phyloP scores from a whole-genome alignment of 2,888 invertebrate genomes.

The Chrysina gloriosa region DNA sequence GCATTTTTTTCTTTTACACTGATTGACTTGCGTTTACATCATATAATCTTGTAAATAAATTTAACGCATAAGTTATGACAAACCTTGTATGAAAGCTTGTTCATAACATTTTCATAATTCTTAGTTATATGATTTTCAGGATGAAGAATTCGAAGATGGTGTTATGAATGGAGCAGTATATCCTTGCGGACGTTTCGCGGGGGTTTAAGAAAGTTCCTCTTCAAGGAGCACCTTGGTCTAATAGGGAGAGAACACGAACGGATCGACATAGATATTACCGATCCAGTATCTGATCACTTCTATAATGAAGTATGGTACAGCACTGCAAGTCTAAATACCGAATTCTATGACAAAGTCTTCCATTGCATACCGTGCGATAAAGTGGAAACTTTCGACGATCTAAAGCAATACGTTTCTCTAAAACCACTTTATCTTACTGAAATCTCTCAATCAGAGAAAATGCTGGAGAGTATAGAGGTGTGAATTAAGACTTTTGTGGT shows the following conservation, averaged over 20 bases:
- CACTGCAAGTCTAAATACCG: slow-evolving; percentile 85
- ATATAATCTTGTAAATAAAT: too few relatives aligned
- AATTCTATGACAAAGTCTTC: slow-evolving; percentile 91
- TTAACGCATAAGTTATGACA: too few relatives aligned
- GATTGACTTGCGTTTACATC: too few relatives aligned
- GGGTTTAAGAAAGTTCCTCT: slow-evolving; percentile 86
- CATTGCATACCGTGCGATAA: slow-evolving; percentile 89
- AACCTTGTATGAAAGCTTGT: neutral
- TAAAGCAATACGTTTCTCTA: slow-evolving; percentile 82
- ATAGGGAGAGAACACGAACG: slow-evolving; percentile 64
- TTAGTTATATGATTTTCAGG: slow-evolving; percentile 66
- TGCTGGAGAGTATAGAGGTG: slow-evolving; percentile 80
- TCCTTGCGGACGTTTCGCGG: slow-evolving; percentile 88
- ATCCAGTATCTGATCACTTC: slow-evolving; percentile 85
- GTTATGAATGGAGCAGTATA: slow-evolving; percentile 85
- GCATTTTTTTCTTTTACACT: too few relatives aligned
- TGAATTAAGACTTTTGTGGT: slow-evolving; percentile 41
- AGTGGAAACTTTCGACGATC: slow-evolving; percentile 80
- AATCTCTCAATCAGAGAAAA: slow-evolving; percentile 77
- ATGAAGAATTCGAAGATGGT: slow-evolving; percentile 83
- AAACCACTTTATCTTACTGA: slow-evolving; percentile 79
- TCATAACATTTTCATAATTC: neutral
- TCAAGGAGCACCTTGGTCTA: slow-evolving; percentile 91
- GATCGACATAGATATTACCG: slow-evolving; percentile 73
- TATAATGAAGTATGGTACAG: slow-evolving; percentile 87